Evolutionary conservation across 64 coral and sea anemone genomes (phyloP).

Genomic region (Actinia tenebrosa): DNA sequence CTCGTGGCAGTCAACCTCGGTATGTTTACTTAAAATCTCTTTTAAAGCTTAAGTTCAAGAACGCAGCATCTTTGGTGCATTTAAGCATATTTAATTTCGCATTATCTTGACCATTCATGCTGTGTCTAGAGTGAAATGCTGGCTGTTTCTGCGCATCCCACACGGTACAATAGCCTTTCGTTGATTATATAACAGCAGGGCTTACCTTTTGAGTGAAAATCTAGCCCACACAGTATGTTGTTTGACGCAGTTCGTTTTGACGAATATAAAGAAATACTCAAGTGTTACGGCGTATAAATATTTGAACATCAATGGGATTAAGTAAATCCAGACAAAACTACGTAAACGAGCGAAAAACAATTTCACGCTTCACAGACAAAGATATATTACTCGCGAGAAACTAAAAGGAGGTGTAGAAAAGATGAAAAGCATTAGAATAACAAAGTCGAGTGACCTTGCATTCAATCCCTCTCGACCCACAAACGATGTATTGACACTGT

Average conservation of each 20-base stretch:
- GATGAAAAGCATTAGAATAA: too few species aligned
- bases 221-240: not conserved
- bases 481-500: too few species aligned
- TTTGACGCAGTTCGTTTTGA: not conserved
- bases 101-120: not conserved
- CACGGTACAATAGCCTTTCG: not conserved
- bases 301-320: too few species aligned
- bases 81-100: slow-evolving; percentile 22
- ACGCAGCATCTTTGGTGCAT: not conserved
- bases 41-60: slow-evolving; percentile 5
- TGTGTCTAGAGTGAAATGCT: not conserved
- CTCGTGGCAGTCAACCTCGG: not conserved
- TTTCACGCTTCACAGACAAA: too few species aligned
- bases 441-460: too few species aligned
- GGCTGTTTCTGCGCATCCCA: not conserved
- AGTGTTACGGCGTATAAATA: not conserved
- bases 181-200: not conserved
- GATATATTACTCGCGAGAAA: too few species aligned
- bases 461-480: too few species aligned
- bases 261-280: not conserved
- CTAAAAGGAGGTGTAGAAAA: too few species aligned
- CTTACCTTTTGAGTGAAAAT: not conserved
- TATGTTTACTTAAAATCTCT: slow-evolving; percentile 7
- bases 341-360: too few species aligned
- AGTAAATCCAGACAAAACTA: too few species aligned